These are phyloP conservation scores for Ammospiza maritima DNA, from an alignment of 2,797 vertebrate genomes.

Conservation along the genomic window DNA sequence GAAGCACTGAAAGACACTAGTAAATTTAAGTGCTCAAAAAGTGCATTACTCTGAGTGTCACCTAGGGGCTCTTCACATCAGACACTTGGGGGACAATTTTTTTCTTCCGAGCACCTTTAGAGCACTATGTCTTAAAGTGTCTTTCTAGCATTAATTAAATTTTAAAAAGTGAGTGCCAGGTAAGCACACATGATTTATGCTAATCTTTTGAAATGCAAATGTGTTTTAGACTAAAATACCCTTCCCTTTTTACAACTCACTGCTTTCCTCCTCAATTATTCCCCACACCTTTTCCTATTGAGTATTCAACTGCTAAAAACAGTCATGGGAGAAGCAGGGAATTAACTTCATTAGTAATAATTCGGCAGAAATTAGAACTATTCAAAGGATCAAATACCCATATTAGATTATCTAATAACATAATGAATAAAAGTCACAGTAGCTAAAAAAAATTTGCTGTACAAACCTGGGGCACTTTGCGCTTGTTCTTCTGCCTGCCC, in stretches of 20 bases:
- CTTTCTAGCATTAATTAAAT: constrained; percentile 73
- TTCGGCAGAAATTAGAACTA: not conserved
- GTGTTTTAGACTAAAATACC: constrained; percentile 31
- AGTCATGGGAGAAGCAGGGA: not conserved
- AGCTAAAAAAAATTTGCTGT: not conserved
- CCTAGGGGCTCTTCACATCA: constrained; percentile 69
- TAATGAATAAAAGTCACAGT: not conserved
- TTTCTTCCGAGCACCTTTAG: constrained; percentile 49
- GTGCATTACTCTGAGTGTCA: constrained; percentile 74
- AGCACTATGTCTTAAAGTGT: constrained; percentile 65
- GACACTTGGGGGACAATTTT: constrained; percentile 63
- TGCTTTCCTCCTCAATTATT: not conserved
- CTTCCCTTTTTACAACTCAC: not conserved
- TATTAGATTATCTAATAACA: not conserved
- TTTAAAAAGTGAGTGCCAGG: constrained; percentile 56
- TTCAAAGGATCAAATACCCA: not conserved
- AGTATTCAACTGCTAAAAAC: not conserved
- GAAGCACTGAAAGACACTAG: constrained; percentile 73
- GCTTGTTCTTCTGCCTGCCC: not conserved
- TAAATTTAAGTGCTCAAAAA: constrained; percentile 77
- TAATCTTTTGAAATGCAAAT: constrained; percentile 38
- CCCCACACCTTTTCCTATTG: not conserved
- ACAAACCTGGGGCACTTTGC: not conserved
- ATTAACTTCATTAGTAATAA: constrained; percentile 1
- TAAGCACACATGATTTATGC: constrained; percentile 57